Evolutionary conservation across 2,113 vertebrate genomes (phyloP).

Genomic region (Pedetes capensis): DNA sequence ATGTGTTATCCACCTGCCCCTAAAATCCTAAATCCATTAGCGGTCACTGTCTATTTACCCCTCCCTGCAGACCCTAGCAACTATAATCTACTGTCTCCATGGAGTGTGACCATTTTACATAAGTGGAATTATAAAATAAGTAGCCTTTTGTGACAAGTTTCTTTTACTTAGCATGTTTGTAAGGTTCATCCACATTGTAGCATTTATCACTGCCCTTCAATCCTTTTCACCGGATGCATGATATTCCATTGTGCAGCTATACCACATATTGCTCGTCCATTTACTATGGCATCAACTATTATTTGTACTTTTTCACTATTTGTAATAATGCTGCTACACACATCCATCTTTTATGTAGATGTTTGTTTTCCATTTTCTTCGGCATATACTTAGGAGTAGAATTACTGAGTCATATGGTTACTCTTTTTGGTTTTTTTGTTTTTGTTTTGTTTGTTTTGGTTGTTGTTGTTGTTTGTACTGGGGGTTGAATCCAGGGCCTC

Average conservation of each 20-base stretch:
- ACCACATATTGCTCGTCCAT: neutral
- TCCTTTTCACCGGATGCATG: neutral
- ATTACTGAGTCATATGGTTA: neutral
- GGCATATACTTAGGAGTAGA: neutral
- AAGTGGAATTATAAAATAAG: neutral
- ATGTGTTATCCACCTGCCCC: fast-evolving
- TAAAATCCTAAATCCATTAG: neutral
- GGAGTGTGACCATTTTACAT: neutral
- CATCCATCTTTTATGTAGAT: neutral
- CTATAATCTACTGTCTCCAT: neutral
- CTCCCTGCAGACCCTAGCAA: neutral
- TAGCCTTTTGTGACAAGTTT: neutral
- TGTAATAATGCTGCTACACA: neutral
- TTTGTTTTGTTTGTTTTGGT: no score
- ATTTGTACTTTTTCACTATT: neutral
- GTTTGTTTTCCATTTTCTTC: neutral
- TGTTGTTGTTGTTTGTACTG: no score
- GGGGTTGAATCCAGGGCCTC: no score
- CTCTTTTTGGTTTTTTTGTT: no score
- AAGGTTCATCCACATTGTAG: neutral
- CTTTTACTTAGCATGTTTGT: neutral
- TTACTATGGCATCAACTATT: neutral
- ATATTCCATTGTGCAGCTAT: neutral
- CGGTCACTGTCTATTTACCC: neutral
- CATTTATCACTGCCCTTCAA: neutral